These are phyloP conservation scores for Drosophila micromelanica DNA, from an alignment of 1,140 invertebrate genomes.

Conservation along the genomic window DNA sequence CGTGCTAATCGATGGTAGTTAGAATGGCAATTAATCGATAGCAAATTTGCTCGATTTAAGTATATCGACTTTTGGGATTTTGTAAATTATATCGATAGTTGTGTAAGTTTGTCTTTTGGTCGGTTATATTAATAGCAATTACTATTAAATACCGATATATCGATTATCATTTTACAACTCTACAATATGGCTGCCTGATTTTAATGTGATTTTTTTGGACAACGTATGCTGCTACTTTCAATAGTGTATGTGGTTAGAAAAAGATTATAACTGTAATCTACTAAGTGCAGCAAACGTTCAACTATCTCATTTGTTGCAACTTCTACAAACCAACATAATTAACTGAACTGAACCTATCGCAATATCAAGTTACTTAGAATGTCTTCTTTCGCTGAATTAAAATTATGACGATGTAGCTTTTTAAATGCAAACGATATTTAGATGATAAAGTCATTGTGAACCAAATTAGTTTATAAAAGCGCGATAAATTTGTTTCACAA, in stretches of 20 bases:
- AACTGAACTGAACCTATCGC: conserved; percentile 12
- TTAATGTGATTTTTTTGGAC: conserved; percentile 53
- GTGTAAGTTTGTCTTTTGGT: background rate
- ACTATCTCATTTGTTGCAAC: conserved; percentile 16
- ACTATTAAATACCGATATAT: conserved; percentile 13
- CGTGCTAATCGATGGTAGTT: too few relatives aligned
- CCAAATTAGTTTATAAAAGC: conserved; percentile 21
- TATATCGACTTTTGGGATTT: background rate
- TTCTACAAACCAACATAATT: conserved; percentile 12
- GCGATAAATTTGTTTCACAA: conserved; percentile 24
- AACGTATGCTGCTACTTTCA: conserved; percentile 47
- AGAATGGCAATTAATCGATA: too few relatives aligned
- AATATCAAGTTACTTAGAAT: conserved; percentile 48
- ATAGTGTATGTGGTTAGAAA: conserved; percentile 47
- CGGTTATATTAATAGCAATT: background rate
- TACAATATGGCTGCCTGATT: conserved; percentile 50
- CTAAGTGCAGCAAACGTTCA: conserved; percentile 20
- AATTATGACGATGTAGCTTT: conserved; percentile 40
- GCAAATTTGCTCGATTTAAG: background rate
- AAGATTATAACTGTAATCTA: conserved; percentile 37
- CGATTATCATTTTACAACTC: conserved; percentile 26
- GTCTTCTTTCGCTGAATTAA: conserved; percentile 19
- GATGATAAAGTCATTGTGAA: conserved; percentile 28
- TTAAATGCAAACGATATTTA: conserved; percentile 26
- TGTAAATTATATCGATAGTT: background rate